These are phyloP conservation scores for Hesperia comma DNA, from an alignment of 2,888 invertebrate genomes.

Conservation along the genomic window DNA sequence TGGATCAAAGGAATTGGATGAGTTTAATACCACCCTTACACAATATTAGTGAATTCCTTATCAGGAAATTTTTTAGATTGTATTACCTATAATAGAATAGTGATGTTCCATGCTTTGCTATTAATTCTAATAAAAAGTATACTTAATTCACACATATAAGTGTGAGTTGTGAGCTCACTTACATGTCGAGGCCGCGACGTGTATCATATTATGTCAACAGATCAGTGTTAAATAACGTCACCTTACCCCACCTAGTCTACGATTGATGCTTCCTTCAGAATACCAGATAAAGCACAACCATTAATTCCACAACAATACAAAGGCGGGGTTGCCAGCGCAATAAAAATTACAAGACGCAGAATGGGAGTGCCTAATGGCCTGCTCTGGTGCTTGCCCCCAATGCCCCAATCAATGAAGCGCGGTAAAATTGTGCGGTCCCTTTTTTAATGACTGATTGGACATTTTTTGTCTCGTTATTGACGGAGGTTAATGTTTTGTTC, in stretches of 20 bases:
- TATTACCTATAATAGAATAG: too few relatives aligned
- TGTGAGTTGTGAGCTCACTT: too few relatives aligned
- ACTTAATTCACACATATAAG: too few relatives aligned
- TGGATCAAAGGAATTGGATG: too few relatives aligned
- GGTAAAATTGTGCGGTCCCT: slow-evolving; percentile 46
- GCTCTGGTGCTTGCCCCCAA: slow-evolving; percentile 55
- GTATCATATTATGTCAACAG: too few relatives aligned
- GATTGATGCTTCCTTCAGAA: slow-evolving; percentile 31
- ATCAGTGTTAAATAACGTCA: neutral
- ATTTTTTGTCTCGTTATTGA: neutral
- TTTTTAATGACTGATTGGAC: slow-evolving; percentile 19
- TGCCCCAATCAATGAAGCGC: slow-evolving; percentile 58
- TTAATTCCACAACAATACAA: slow-evolving; percentile 75
- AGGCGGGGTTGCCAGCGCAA: slow-evolving; percentile 72
- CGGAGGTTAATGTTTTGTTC: neutral
- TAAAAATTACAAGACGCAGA: slow-evolving; percentile 78
- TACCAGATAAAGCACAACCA: slow-evolving; percentile 47
- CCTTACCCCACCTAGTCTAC: slow-evolving; percentile 19
- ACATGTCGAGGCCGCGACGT: too few relatives aligned
- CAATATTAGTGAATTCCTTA: too few relatives aligned
- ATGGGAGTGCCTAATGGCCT: slow-evolving; percentile 77
- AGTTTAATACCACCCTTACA: too few relatives aligned
- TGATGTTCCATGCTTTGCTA: too few relatives aligned
- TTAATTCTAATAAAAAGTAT: too few relatives aligned
- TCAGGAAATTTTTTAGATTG: too few relatives aligned